These are phyloP conservation scores for Nothobranchius furzeri DNA, from an alignment of 2,113 vertebrate species.

Conservation along the genomic window DNA sequence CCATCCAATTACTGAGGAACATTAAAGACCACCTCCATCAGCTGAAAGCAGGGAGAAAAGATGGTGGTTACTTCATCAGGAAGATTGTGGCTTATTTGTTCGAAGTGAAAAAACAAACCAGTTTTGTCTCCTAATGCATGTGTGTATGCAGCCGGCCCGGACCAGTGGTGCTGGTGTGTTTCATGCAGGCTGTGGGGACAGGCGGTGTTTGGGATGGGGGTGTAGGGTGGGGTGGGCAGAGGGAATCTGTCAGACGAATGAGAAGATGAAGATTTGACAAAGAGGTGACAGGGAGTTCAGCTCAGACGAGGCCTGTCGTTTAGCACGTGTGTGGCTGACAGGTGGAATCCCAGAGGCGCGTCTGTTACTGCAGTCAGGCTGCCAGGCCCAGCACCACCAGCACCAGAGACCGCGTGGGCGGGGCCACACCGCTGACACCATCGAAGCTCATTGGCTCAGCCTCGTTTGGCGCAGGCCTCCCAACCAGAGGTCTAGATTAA, in stretches of 20 bases:
- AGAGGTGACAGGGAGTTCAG: slow-evolving; percentile 88
- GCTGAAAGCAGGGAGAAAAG: slow-evolving; percentile 39
- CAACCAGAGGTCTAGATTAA: slow-evolving; percentile 60
- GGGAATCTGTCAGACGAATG: slow-evolving; percentile 81
- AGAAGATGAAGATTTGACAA: slow-evolving; percentile 90
- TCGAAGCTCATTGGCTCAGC: slow-evolving; percentile 50
- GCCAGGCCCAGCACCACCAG: slow-evolving; percentile 66
- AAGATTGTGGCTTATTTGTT: slow-evolving; percentile 36
- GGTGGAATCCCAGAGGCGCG: slow-evolving; percentile 92
- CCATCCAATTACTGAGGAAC: slow-evolving; percentile 89
- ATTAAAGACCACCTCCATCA: slow-evolving; percentile 69
- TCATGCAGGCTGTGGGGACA: slow-evolving; percentile 35
- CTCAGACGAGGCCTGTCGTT: slow-evolving; percentile 89
- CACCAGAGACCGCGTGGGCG: slow-evolving; percentile 64
- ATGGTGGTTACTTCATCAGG: slow-evolving; percentile 16
- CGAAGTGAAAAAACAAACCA: slow-evolving; percentile 3
- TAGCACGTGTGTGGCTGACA: slow-evolving; percentile 86
- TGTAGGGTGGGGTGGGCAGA: slow-evolving; percentile 49
- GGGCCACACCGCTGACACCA: slow-evolving; percentile 16
- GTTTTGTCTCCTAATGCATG: not conserved
- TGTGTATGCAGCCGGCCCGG: slow-evolving; percentile 10
- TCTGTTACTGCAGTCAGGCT: slow-evolving; percentile 79
- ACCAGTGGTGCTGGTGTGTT: slow-evolving; percentile 18
- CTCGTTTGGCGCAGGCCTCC: not conserved
- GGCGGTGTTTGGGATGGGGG: slow-evolving; percentile 48